Evolutionary conservation across 2,888 invertebrate species (phyloP).

Genomic region (Phyllotreta striolata): DNA sequence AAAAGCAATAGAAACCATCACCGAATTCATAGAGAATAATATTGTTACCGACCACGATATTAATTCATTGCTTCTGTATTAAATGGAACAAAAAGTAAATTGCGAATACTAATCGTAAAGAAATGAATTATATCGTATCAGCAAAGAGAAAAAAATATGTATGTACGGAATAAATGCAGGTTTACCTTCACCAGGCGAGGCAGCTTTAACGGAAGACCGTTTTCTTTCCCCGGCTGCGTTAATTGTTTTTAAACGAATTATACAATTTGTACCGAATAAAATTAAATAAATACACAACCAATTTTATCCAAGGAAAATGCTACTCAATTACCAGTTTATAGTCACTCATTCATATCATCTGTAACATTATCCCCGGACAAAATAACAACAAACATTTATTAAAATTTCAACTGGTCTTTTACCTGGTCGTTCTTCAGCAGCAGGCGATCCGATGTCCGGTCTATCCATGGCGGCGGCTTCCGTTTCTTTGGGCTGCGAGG

Average conservation of each 20-base stretch:
- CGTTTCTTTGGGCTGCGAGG: slow-evolving; percentile 61
- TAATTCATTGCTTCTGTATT: too few relatives aligned
- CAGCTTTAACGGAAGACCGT: slow-evolving; percentile 58
- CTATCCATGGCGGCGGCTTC: slow-evolving; percentile 60
- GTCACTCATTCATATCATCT: too few relatives aligned
- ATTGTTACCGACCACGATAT: slow-evolving; percentile 1
- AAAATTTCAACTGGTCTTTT: slow-evolving; percentile 32
- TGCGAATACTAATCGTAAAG: not conserved
- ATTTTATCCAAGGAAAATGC: too few relatives aligned
- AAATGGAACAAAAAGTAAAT: not conserved
- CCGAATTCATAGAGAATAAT: slow-evolving; percentile 23
- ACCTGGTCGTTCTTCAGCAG: slow-evolving; percentile 69
- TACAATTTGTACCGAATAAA: not conserved
- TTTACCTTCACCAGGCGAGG: slow-evolving; percentile 61
- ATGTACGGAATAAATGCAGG: slow-evolving; percentile 21
- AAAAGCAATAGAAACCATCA: slow-evolving; percentile 50
- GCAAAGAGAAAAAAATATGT: too few relatives aligned
- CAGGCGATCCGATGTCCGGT: slow-evolving; percentile 58
- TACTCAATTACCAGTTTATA: too few relatives aligned
- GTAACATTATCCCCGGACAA: slow-evolving; percentile 10
- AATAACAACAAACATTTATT: not conserved
- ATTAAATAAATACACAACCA: too few relatives aligned
- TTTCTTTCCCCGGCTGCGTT: slow-evolving; percentile 58
- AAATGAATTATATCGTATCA: not conserved
- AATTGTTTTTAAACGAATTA: slow-evolving; percentile 38